Base-by-base conservation (phyloP, 1,140 invertebrate species). In the Bathynomus jamesi region DNA sequence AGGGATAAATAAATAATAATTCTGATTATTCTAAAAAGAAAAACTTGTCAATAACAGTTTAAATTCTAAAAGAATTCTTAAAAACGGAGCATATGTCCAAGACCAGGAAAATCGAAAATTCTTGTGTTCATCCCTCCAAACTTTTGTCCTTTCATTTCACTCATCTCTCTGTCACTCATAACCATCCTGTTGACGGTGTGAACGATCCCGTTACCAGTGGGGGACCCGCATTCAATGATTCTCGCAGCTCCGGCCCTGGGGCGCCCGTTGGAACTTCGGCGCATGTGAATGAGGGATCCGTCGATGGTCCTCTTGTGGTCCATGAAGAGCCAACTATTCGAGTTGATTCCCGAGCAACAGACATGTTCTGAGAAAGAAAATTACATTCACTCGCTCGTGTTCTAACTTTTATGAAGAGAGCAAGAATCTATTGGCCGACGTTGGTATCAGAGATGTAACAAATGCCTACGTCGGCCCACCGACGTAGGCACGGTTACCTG, bases 301-400 rank as follows among this genome's bases (percentile, higher is more conserved):
- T 79, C 79, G 21, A 85, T 70, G 13, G 83, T 84, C 65, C 85
- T 82, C 13, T 86, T 83, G 29, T 82, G 80, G 60, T 82, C 83
- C 40, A 83, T 84, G 76, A 87, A 84, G 28, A 85, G 83, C 84
- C 83, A 87, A 13, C 82, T 81, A 72, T 83, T 82, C 4, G 83
- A 82, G 62, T 84, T 83, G 53, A 87, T 83, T 32, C 86, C 86
- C 24, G 86, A 81, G 76, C 87, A 88, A 79, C 87, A 88, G n/a
- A 88, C 78, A 17, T 85, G 82, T 80, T 87, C 87, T 84, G 79
- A 8, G 79, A 80, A 71, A 71, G 46, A 24, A 69, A 75, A 72
- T 17, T 13, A 13, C 61, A 67, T 24, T 24, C 29, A 24, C 67
- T 61, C 65, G 13, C 13, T 27, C 21, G 13, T 25, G 29, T 65